phyloP scores from a whole-genome alignment of 2,113 vertebrate species.

The Brevimyrus niger region DNA sequence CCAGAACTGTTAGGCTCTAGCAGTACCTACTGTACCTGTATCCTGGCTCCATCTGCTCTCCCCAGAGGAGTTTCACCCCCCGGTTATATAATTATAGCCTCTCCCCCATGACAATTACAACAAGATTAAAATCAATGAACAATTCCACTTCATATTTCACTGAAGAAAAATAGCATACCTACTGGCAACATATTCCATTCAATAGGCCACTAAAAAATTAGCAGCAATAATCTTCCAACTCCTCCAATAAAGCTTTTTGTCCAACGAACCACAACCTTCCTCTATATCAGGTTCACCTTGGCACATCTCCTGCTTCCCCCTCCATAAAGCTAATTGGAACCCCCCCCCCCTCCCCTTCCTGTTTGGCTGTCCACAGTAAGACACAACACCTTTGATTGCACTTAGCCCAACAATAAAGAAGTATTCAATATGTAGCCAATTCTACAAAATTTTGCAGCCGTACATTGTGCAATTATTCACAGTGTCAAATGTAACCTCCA shows the following conservation, averaged over 20 bases:
- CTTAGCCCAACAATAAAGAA: not conserved
- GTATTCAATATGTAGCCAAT: not conserved
- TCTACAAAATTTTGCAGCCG: not conserved
- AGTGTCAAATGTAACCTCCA: not conserved
- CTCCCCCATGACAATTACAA: not conserved
- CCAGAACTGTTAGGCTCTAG: not conserved
- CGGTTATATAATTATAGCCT: not conserved
- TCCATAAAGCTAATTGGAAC: not conserved
- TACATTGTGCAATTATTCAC: not conserved
- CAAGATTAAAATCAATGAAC: not conserved
- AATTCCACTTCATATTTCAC: not conserved
- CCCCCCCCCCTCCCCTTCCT: not conserved
- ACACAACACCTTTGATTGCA: not conserved
- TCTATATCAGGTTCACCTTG: not conserved
- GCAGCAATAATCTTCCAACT: not conserved
- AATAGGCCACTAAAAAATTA: not conserved
- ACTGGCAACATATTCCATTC: not conserved
- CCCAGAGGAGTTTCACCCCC: not conserved
- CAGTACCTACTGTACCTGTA: not conserved
- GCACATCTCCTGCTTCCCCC: not conserved
- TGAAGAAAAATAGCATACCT: not conserved
- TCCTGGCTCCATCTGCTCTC: not conserved
- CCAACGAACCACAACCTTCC: not conserved
- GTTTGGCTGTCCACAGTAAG: not conserved
- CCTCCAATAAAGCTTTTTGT: not conserved